Base-by-base conservation (phyloP, 2,888 invertebrate genomes). In the Tetranychus truncatus region DNA sequence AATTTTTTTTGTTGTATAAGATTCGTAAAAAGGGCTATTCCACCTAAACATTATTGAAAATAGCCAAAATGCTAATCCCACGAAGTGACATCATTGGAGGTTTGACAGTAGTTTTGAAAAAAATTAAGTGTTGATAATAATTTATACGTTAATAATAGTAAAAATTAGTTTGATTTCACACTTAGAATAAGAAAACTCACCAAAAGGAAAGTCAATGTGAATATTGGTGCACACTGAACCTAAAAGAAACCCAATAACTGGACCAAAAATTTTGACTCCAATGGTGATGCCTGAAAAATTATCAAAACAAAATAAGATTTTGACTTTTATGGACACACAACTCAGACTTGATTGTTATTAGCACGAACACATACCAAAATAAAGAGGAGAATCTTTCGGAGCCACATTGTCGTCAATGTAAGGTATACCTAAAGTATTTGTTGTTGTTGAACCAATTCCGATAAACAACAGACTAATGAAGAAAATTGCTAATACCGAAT, bases 391-490 rank as follows among this genome's bases (percentile, higher is more conserved):
- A 83, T 93, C 92, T 80, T 90, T 87, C 84, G 91, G 91, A 80
- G 91, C 91, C 76, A 94, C 92, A 83, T 94, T 94, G 83, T 94
- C 93, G 80, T 94, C 94, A 78, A 94, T 91, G 82, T 92, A 94
- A 6, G 94, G 93, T 80, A 94, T 93, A 21, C 93, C 94, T 69
- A 94, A 86, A 24, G 93, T 93, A 80, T 91, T 91, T 75, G 93
- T 92, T 18, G 93, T 92, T 0, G 94, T 94, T 84, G 92, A 92
- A 0, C 93, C 93, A 84, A 93, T 89, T 74, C 94, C 93, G 66
- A 93, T 91, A 76, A 92, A 90, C 74, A 94, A 85, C 79, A 94
- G 85, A 80, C 92, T 91, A 79, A 90, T 86, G 84, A 93, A 92
- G 84, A 94, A 90, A 84, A 93, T 92, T 74, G 89, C 89, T 79